Base-by-base conservation (phyloP, 2,888 invertebrate genomes). In the Glaucopsyche alexis region DNA sequence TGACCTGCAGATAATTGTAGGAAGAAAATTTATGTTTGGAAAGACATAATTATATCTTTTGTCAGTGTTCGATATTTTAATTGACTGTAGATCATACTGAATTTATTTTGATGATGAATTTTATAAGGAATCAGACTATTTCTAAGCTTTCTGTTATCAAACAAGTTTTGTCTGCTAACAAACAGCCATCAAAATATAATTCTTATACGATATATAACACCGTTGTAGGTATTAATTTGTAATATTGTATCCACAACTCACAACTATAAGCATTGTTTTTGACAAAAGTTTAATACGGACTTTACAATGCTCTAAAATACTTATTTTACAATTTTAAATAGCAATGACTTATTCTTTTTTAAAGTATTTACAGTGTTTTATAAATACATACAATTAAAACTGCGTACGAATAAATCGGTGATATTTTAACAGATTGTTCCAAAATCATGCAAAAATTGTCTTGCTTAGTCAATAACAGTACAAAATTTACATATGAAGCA, bases 1-100 rank as follows among this genome's bases (percentile, higher is more conserved):
- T 88, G 89, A 80, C 89, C 89, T 84, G 89, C 89, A 89, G 89
- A 88, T 80, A 79, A 72, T 69, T 69, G 75, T 72, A 72, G 70
- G 16, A 60, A 60, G 60, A 14, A 38, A 60, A 38, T 60, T 60
- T 13, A 11, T 29, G 55, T 60, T 60, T 13, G 19, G 29, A 29
- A 29, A 38, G 29, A 60, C 60, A 38, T 29, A 29, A 60, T 13
- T 60, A 29, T 60, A 7, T 38, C 13, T 60, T 29, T 29, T 13
- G 7, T 38, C 60, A 60, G 60, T 60, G 60, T 9, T 55, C 9
- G 7, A 29, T 29, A 3, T 29, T 29, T 29, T 29, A 60, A 60
- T 60, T 7, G 29, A 29, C 29, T 38, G 6, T 60, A 11, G 55
- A 11, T 38, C 11, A 60, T 29, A 60, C 60, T 6, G 14, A 19